Conservation (phyloP, 2,888 invertebrate species). For the Euplagia quadripunctaria region DNA sequence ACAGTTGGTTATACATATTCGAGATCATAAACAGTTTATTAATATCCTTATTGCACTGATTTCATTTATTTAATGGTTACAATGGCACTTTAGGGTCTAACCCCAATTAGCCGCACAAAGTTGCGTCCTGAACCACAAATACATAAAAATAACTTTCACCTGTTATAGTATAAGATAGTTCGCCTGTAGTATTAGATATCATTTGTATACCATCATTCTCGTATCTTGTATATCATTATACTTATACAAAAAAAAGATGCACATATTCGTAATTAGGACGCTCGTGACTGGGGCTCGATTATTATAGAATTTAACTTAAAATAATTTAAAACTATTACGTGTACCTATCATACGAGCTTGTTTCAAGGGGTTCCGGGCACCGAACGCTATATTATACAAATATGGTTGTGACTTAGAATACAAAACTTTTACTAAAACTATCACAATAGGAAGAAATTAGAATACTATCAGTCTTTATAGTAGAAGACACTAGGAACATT, state of each 20-base stretch:
- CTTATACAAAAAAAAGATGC: slow-evolving; percentile 2
- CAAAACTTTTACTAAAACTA: slow-evolving; percentile 64
- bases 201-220: too few relatives aligned
- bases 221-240: too few relatives aligned
- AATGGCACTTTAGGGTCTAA: slow-evolving; percentile 35
- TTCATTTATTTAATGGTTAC: slow-evolving; percentile 57
- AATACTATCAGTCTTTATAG: slow-evolving; percentile 84
- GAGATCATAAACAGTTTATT: slow-evolving; percentile 58
- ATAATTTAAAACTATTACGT: slow-evolving; percentile 17
- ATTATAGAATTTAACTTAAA: slow-evolving; percentile 31
- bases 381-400: slow-evolving; percentile 24
- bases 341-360: slow-evolving; percentile 25
- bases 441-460: slow-evolving; percentile 70
- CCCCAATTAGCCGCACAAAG: neutral
- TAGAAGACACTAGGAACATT: slow-evolving; percentile 68
- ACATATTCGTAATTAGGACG: neutral
- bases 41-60: slow-evolving; percentile 45
- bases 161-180: neutral
- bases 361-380: slow-evolving; percentile 28
- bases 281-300: slow-evolving; percentile 11
- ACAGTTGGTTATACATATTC: slow-evolving; percentile 44
- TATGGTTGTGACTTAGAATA: slow-evolving; percentile 35
- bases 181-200: neutral
- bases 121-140: neutral
- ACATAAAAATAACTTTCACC: neutral